A percentile compares a stretch with the other conserved stretches of the same genome.
Conservation (phyloP, 2,113 vertebrate species). For the Gymnogyps californianus region DNA sequence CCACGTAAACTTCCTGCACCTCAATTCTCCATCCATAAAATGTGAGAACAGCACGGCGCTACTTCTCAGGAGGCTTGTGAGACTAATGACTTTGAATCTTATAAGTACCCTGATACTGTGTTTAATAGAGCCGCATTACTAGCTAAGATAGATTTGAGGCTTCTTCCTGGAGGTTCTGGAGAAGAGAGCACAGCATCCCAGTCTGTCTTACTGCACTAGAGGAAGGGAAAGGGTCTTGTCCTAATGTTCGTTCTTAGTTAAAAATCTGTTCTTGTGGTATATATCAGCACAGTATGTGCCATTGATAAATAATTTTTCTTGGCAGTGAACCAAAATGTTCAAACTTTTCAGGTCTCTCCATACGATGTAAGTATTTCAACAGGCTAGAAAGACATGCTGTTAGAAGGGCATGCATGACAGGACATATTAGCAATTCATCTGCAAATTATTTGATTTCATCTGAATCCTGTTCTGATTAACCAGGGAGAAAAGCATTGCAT, state of each 20-base stretch:
- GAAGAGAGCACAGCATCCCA: background rate
- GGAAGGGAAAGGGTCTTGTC: conserved; percentile 20
- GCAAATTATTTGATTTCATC: conserved; percentile 48
- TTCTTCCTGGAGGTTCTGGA: background rate
- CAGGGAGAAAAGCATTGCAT: conserved; percentile 12
- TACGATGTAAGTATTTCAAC: conserved; percentile 41
- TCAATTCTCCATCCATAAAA: background rate
- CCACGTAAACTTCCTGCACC: background rate
- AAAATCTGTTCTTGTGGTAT: conserved; percentile 35
- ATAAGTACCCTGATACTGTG: background rate
- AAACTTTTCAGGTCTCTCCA: conserved; percentile 47
- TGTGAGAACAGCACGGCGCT: background rate
- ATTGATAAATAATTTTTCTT: conserved; percentile 47
- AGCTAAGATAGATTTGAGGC: background rate
- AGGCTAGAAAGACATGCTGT: conserved; percentile 7
- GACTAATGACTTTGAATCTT: background rate
- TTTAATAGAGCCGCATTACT: background rate
- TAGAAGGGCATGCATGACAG: conserved; percentile 3
- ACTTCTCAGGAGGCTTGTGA: background rate
- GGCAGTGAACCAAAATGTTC: conserved; percentile 44
- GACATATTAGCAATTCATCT: conserved; percentile 39
- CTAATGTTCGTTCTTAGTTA: conserved; percentile 1
- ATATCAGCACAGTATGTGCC: conserved; percentile 18
- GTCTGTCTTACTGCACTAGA: conserved; percentile 4
- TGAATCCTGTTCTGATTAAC: conserved; percentile 26